Evolutionary conservation across 2,797 vertebrate species (phyloP).

Genomic region (Odontamblyopus rebecca): DNA sequence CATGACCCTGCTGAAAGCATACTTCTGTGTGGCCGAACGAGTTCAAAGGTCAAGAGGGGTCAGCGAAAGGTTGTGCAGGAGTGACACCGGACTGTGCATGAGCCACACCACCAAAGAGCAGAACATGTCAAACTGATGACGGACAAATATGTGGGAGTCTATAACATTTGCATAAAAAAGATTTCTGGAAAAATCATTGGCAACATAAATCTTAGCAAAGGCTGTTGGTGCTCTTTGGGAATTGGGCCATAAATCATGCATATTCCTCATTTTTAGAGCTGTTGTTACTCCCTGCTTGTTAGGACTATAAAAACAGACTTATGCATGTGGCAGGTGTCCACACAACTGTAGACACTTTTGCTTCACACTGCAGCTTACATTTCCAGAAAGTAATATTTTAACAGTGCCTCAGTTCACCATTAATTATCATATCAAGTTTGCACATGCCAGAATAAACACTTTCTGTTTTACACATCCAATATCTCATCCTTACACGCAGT

Average conservation of each 20-base stretch:
- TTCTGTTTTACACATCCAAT: conserved; percentile 40
- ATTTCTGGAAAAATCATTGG: conserved; percentile 13
- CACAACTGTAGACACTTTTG: conserved; percentile 30
- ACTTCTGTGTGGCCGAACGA: conserved; percentile 67
- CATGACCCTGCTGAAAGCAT: conserved; percentile 59
- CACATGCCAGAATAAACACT: conserved; percentile 45
- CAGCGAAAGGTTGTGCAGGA: conserved; percentile 33
- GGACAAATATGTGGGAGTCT: conserved; percentile 1
- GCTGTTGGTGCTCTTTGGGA: conserved; percentile 11
- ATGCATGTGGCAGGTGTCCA: conserved; percentile 52
- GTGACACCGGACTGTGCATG: conserved; percentile 27
- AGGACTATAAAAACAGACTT: conserved; percentile 44
- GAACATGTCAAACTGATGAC: conserved; percentile 22
- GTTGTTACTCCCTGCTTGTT: conserved; percentile 44
- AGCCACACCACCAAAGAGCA: conserved; percentile 23
- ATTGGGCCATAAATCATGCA: conserved; percentile 16
- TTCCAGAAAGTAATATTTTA: conserved; percentile 24
- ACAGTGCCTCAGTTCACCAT: conserved; percentile 27
- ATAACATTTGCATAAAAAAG: conserved; percentile 7
- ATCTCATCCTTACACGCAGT: conserved; percentile 32
- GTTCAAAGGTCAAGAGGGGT: conserved; percentile 54
- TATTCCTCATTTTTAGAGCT: conserved; percentile 27
- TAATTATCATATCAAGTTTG: conserved; percentile 28
- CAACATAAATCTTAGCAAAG: not conserved
- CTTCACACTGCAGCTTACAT: conserved; percentile 23